Evolutionary conservation across 2,113 vertebrate genomes (phyloP).

Genomic region (Grallaria varia): DNA sequence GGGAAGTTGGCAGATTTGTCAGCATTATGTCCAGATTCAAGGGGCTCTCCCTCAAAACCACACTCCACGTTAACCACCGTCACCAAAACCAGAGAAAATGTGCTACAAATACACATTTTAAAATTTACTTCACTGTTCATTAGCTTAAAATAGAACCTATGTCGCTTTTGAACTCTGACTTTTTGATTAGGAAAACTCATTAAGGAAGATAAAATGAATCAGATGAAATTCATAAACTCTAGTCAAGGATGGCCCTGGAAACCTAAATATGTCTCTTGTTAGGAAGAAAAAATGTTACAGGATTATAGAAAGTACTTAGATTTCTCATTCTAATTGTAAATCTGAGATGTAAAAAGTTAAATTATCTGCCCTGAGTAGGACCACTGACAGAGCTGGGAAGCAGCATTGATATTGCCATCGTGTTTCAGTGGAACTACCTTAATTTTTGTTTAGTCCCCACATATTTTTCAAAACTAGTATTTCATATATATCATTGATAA

Average conservation of each 20-base stretch:
- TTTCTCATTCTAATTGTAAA: background rate
- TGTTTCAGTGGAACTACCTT: background rate
- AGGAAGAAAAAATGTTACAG: background rate
- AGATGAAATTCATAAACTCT: background rate
- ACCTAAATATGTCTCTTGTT: background rate
- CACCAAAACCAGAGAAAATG: background rate
- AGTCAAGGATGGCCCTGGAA: background rate
- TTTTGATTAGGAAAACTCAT: slow-evolving; percentile 16
- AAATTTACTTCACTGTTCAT: slow-evolving; percentile 9
- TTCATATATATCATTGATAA: background rate
- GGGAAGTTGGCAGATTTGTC: background rate
- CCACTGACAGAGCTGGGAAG: background rate
- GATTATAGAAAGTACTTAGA: background rate
- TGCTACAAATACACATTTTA: background rate
- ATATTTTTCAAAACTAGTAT: background rate
- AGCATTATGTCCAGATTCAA: background rate
- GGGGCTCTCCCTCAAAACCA: background rate
- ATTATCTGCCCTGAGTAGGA: background rate
- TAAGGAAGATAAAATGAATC: slow-evolving; percentile 33
- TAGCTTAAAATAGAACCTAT: slow-evolving; percentile 30
- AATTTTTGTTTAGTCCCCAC: background rate
- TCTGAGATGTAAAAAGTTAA: background rate
- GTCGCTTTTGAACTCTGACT: slow-evolving; percentile 7
- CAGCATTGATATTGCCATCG: background rate
- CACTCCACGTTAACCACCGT: background rate